Percentiles rank a stretch among this genome's conserved stretches.
These are phyloP conservation scores for Turnix velox DNA, from an alignment of 2,113 vertebrate genomes.

Conservation along the genomic window DNA sequence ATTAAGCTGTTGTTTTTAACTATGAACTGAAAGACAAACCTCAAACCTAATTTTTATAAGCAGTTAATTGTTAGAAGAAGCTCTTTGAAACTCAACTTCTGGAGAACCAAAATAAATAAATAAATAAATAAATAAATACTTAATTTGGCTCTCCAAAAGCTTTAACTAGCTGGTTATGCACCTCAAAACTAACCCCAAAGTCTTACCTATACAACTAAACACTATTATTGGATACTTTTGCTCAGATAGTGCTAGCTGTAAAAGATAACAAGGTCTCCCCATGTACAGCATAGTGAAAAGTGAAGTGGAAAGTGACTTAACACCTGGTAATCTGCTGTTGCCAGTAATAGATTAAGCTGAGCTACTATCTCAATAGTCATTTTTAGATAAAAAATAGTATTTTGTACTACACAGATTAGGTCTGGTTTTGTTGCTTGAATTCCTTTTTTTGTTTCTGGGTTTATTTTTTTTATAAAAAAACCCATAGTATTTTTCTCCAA, in stretches of 20 bases:
- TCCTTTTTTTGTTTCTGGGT: neutral
- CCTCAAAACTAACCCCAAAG: neutral
- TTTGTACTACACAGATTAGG: neutral
- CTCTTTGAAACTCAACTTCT: neutral
- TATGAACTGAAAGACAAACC: neutral
- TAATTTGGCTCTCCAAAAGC: neutral
- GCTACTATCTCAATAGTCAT: neutral
- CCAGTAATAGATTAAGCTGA: neutral
- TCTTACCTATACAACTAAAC: neutral
- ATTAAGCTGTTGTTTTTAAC: neutral
- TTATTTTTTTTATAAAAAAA: neutral
- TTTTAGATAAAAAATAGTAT: neutral
- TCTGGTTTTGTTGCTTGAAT: neutral
- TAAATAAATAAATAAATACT: no score
- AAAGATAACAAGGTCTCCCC: no score
- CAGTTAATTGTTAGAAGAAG: neutral
- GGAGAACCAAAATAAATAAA: no score
- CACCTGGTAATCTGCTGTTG: neutral
- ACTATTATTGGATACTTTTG: neutral
- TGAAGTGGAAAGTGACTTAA: neutral
- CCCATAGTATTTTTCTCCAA: neutral
- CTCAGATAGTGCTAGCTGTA: neutral
- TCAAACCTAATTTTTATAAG: no score
- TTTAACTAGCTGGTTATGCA: neutral
- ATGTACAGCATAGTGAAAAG: no score